A percentile compares a stretch with the other conserved stretches of the same genome.
These are phyloP conservation scores for Hemithea aestivaria DNA, from an alignment of 2,888 invertebrate species.

Conservation along the genomic window DNA sequence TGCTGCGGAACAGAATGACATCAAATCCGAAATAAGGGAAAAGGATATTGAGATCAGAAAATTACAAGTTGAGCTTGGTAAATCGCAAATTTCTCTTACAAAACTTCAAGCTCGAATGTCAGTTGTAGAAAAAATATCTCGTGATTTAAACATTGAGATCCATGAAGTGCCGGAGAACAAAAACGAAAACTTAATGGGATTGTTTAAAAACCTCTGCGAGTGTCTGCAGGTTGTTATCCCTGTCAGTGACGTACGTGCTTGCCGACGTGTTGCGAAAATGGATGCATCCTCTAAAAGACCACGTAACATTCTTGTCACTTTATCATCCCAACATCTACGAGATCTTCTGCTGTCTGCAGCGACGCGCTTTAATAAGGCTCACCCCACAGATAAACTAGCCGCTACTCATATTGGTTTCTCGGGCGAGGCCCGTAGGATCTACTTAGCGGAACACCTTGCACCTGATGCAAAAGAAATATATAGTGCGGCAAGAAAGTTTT, in stretches of 20 bases:
- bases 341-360: slow-evolving; percentile 19
- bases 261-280: too few species aligned
- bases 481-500: slow-evolving; percentile 6
- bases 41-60: slow-evolving; percentile 1
- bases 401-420: slow-evolving; percentile 10
- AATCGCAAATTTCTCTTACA: neutral
- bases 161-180: too few species aligned
- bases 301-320: slow-evolving; percentile 11
- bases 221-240: slow-evolving; percentile 3
- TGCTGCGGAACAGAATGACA: slow-evolving; percentile 5
- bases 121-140: slow-evolving; percentile 13
- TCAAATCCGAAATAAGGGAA: neutral
- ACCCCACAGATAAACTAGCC: slow-evolving; percentile 6
- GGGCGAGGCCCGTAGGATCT: slow-evolving; percentile 10
- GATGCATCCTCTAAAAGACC: slow-evolving; percentile 14
- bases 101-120: slow-evolving; percentile 10
- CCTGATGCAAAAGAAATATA: slow-evolving; percentile 16
- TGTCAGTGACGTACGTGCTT: slow-evolving; percentile 11
- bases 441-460: slow-evolving; percentile 19
- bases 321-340: slow-evolving; percentile 13
- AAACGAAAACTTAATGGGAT: slow-evolving; percentile 9
- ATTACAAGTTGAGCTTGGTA: slow-evolving; percentile 1
- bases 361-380: slow-evolving; percentile 17
- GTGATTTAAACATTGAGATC: too few species aligned
- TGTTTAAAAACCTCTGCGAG: slow-evolving; percentile 17